phyloP scores from a whole-genome alignment of 2,113 vertebrate species.

The Nothocercus julius region DNA sequence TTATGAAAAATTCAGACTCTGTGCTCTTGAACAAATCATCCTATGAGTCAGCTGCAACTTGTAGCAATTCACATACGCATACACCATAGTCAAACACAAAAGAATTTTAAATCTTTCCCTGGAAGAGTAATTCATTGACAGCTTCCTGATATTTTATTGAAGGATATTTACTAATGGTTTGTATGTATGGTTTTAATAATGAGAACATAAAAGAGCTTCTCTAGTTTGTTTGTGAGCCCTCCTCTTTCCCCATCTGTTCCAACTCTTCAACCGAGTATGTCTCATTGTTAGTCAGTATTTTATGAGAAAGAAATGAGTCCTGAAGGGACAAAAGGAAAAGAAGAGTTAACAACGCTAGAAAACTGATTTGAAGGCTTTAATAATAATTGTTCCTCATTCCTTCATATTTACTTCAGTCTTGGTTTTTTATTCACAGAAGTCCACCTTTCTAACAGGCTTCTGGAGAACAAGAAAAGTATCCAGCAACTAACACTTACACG shows the following conservation, averaged over 20 bases:
- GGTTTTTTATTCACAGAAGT: no score
- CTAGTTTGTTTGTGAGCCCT: neutral
- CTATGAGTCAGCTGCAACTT: neutral
- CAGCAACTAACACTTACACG: neutral
- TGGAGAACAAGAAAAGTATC: neutral
- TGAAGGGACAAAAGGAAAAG: neutral
- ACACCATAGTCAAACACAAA: neutral
- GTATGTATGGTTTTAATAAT: neutral
- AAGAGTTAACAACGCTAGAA: neutral
- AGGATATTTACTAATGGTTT: neutral
- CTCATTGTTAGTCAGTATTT: neutral
- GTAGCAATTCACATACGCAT: neutral
- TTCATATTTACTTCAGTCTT: neutral
- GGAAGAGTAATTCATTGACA: neutral
- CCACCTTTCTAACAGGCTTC: neutral
- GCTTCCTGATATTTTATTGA: neutral
- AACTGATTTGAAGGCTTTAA: no score
- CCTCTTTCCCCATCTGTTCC: neutral
- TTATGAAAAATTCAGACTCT: neutral
- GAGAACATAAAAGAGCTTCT: neutral
- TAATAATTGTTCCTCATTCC: neutral
- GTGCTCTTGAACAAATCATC: neutral
- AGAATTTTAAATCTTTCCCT: neutral
- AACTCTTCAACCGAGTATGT: neutral
- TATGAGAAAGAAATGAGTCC: neutral